These are phyloP conservation scores for Drosophila kohkoa DNA, from an alignment of 1,140 invertebrate species.

Conservation along the genomic window DNA sequence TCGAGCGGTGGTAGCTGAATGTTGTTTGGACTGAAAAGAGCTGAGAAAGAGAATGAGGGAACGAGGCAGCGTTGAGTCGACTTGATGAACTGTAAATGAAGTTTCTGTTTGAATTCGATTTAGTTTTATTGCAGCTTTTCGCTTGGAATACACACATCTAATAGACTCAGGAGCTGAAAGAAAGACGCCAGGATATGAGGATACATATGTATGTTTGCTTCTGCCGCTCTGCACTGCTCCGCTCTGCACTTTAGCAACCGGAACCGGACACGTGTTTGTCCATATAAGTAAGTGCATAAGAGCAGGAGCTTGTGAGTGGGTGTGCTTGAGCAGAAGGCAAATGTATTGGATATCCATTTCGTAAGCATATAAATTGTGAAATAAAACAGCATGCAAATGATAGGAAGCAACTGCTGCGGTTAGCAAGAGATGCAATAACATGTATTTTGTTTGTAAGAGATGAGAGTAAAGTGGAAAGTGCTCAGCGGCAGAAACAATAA, in stretches of 20 bases:
- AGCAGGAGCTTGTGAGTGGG: background rate
- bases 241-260: slow-evolving; percentile 13
- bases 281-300: slow-evolving; percentile 33
- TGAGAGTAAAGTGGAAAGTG: slow-evolving; percentile 3
- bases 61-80: slow-evolving; percentile 10
- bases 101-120: slow-evolving; percentile 77
- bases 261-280: slow-evolving; percentile 35
- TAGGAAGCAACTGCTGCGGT: slow-evolving; percentile 32
- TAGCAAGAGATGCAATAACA: slow-evolving; percentile 19
- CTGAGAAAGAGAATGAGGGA: background rate
- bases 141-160: slow-evolving; percentile 50
- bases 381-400: slow-evolving; percentile 47
- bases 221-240: background rate
- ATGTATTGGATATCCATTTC: slow-evolving; percentile 49
- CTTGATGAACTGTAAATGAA: slow-evolving; percentile 79
- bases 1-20: slow-evolving; percentile 10
- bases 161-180: slow-evolving; percentile 43
- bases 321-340: slow-evolving; percentile 20
- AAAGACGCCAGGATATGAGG: slow-evolving; percentile 10
- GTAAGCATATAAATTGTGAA: slow-evolving; percentile 46
- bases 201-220: background rate
- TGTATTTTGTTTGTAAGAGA: slow-evolving; percentile 14
- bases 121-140: slow-evolving; percentile 68
- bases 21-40: slow-evolving; percentile 41
- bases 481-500: slow-evolving; percentile 31